A percentile compares a stretch with the other conserved stretches of the same genome.
Conservation (phyloP, 2,113 vertebrate genomes). For the Hippolais icterina region DNA sequence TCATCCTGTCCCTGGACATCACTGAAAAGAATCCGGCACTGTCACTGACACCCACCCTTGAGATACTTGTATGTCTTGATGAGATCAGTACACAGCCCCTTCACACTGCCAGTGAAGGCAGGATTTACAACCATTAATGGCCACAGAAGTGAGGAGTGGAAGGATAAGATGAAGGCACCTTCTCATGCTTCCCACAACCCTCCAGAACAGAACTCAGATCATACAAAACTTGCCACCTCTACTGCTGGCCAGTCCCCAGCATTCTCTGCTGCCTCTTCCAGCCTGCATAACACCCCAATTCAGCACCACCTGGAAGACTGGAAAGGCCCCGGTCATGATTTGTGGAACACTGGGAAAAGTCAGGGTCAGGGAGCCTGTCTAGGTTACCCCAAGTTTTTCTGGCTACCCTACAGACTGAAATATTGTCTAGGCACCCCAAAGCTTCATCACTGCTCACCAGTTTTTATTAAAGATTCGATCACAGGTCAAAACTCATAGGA, state of each 20-base stretch:
- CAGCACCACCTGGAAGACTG: neutral
- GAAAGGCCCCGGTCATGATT: neutral
- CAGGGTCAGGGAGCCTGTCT: neutral
- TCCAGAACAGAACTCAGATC: neutral
- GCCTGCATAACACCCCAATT: fast-evolving
- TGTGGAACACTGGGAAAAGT: neutral
- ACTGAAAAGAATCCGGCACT: neutral
- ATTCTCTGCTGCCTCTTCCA: neutral
- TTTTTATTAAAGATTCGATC: neutral
- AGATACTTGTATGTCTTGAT: neutral
- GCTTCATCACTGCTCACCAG: neutral
- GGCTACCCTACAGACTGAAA: neutral
- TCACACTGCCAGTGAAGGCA: neutral
- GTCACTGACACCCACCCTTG: neutral
- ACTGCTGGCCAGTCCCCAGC: neutral
- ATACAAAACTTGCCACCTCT: neutral
- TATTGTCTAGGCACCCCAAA: neutral
- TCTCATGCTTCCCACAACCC: neutral
- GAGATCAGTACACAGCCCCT: neutral
- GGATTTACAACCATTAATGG: neutral
- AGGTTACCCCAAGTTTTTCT: neutral
- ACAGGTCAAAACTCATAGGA: neutral
- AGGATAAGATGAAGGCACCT: neutral
- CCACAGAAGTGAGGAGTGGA: neutral
- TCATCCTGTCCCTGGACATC: neutral